Evolutionary conservation across 2,797 vertebrate genomes (phyloP).

Genomic region (Gambusia yucatana): DNA sequence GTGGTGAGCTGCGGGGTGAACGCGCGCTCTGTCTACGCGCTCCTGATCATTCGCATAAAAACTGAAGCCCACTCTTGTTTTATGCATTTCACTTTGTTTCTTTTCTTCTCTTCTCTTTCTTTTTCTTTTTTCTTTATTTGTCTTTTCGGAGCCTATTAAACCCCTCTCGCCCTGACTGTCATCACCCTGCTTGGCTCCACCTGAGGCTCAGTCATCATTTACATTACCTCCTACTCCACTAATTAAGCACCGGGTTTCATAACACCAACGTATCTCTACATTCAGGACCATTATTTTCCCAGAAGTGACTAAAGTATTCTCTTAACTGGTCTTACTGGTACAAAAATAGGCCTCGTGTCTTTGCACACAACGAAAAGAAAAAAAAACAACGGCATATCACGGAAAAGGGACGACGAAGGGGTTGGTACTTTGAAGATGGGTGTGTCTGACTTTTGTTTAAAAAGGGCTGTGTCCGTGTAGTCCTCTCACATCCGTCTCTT

Average conservation of each 20-base stretch:
- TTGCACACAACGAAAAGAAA: background rate
- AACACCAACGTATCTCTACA: background rate
- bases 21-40: background rate
- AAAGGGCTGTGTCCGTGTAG: background rate
- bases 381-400: background rate
- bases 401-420: background rate
- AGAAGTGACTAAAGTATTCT: background rate
- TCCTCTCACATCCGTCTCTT: constrained; percentile 4
- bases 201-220: background rate
- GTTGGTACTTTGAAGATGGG: background rate
- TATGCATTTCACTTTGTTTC: background rate
- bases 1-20: background rate
- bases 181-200: background rate
- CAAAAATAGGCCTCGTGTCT: background rate
- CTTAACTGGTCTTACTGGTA: background rate
- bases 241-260: too few relatives aligned
- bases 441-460: constrained; percentile 26
- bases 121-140: background rate
- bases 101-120: background rate
- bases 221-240: background rate
- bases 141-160: background rate
- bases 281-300: background rate
- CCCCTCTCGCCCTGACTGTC: background rate
- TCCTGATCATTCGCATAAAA: background rate
- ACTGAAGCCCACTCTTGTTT: background rate